These are phyloP conservation scores for Threskiornis aethiopicus DNA, from an alignment of 2,797 vertebrate species.

Conservation along the genomic window DNA sequence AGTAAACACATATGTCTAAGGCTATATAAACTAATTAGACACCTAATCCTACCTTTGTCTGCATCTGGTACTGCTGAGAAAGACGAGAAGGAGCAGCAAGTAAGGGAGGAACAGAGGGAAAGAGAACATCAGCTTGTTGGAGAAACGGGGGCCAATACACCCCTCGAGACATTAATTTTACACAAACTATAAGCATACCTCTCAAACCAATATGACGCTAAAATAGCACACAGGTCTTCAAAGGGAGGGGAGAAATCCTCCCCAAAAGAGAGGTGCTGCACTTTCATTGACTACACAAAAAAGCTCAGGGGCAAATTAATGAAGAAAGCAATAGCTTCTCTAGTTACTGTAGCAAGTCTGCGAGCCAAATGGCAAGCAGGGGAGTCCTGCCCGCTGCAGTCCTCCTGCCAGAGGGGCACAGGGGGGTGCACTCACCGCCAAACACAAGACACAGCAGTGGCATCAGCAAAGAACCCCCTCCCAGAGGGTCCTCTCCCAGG, in stretches of 20 bases:
- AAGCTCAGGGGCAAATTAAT: background rate
- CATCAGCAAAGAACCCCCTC: background rate
- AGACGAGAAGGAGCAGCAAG: background rate
- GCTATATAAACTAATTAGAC: constrained; percentile 60
- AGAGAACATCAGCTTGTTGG: background rate
- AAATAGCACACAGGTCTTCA: background rate
- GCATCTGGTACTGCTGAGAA: background rate
- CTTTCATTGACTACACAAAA: background rate
- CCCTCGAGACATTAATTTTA: background rate
- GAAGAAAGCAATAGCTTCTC: background rate
- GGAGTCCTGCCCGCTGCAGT: background rate
- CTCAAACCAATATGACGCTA: background rate
- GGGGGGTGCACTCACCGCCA: rapidly evolving
- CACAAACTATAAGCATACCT: background rate
- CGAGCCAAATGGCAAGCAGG: background rate
- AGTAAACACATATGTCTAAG: constrained; percentile 13
- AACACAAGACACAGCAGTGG: background rate
- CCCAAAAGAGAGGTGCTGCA: background rate
- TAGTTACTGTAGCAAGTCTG: background rate
- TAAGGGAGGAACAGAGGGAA: background rate
- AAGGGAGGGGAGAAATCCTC: background rate
- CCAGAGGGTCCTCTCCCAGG: background rate
- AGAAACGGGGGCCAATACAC: background rate
- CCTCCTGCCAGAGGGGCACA: background rate
- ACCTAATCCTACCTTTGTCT: constrained; percentile 57